These are phyloP conservation scores for Myanophis thanlyinensis DNA, from an alignment of 2,113 vertebrate species.

Conservation along the genomic window DNA sequence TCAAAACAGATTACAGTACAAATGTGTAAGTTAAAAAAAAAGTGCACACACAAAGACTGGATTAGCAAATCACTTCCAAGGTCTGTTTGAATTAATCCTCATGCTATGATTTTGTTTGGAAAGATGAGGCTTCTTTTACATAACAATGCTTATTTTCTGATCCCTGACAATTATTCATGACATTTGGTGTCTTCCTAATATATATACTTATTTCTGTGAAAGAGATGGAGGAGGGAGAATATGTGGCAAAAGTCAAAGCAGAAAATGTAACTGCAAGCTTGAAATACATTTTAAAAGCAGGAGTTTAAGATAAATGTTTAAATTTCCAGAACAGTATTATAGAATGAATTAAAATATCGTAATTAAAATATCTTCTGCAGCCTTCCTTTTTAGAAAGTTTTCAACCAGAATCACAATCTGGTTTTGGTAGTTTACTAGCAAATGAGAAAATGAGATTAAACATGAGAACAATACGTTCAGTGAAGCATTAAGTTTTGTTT, in stretches of 20 bases:
- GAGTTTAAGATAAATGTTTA: neutral
- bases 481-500: neutral
- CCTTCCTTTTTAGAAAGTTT: neutral
- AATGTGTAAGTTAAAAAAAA: constrained; percentile 25
- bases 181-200: neutral
- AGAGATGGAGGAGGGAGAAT: neutral
- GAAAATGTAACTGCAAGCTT: neutral
- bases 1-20: constrained; percentile 52
- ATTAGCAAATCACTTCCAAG: constrained; percentile 56
- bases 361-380: neutral
- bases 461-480: neutral
- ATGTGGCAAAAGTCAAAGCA: neutral
- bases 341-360: neutral
- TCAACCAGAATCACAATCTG: neutral
- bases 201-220: neutral
- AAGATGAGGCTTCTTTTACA: constrained; percentile 43
- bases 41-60: constrained; percentile 43
- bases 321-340: neutral
- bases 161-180: constrained; percentile 35
- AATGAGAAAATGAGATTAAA: neutral
- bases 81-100: constrained; percentile 40
- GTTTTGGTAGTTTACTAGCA: neutral
- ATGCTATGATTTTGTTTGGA: constrained; percentile 36
- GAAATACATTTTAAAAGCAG: neutral
- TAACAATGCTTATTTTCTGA: constrained; percentile 28